Conservation (phyloP, 2,797 vertebrate species). For the Sebastes melanostomus region DNA sequence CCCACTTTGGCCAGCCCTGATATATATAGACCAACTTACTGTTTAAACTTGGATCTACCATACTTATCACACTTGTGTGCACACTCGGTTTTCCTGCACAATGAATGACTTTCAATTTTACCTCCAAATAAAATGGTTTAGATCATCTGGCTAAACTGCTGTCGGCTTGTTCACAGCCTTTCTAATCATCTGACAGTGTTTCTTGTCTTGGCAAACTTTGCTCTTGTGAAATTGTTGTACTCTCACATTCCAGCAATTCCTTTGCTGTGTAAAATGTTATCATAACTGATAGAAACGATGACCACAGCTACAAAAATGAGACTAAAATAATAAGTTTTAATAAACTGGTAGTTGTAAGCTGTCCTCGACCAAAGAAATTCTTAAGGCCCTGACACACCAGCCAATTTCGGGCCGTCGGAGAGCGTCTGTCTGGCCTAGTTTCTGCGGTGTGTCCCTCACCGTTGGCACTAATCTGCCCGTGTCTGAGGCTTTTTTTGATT, state of each 20-base stretch:
- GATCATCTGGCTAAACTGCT: neutral
- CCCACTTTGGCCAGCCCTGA: too few species aligned
- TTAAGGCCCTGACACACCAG: too few species aligned
- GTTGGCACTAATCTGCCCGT: too few species aligned
- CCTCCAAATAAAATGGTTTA: neutral
- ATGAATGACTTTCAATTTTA: neutral
- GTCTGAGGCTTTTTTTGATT: too few species aligned
- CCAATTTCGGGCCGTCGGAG: too few species aligned
- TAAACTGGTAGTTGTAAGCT: neutral
- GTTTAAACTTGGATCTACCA: neutral
- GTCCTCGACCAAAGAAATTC: too few species aligned
- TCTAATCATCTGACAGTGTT: neutral
- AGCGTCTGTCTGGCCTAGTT: too few species aligned
- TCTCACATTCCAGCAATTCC: neutral
- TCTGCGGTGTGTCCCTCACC: too few species aligned
- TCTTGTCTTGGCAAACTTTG: neutral
- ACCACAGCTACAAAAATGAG: neutral
- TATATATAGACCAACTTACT: neutral
- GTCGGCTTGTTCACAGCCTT: neutral
- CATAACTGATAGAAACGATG: neutral
- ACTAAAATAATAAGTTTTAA: neutral
- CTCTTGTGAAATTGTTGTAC: neutral
- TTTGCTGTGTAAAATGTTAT: neutral
- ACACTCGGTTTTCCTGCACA: neutral
- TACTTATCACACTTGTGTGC: neutral